A percentile compares a stretch with the other conserved stretches of the same genome.
These are phyloP conservation scores for Leptopilina clavipes DNA, from an alignment of 1,140 invertebrate species.

Conservation along the genomic window DNA sequence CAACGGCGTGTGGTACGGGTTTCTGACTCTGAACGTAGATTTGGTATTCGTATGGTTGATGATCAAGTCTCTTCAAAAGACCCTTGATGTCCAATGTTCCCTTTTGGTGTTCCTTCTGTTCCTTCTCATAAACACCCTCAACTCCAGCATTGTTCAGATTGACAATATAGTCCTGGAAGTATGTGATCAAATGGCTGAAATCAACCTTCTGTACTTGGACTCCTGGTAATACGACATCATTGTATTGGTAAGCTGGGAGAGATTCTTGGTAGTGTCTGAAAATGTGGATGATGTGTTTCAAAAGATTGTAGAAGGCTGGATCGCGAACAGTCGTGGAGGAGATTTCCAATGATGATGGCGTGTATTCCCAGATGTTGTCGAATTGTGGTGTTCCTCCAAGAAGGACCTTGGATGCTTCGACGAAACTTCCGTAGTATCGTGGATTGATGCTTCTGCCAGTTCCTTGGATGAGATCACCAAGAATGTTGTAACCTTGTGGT, in stretches of 20 bases:
- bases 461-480: constrained; percentile 74
- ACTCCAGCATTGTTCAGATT: constrained; percentile 75
- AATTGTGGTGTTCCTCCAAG: constrained; percentile 71
- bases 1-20: constrained; percentile 64
- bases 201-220: constrained; percentile 80
- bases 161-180: constrained; percentile 77
- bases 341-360: constrained; percentile 73
- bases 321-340: constrained; percentile 72
- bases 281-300: constrained; percentile 71
- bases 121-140: constrained; percentile 44
- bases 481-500: constrained; percentile 72
- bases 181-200: constrained; percentile 78
- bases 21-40: constrained; percentile 75
- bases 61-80: constrained; percentile 76
- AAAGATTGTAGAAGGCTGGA: constrained; percentile 75
- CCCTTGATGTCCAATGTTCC: constrained; percentile 62
- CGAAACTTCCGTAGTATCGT: constrained; percentile 76
- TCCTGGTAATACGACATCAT: constrained; percentile 79
- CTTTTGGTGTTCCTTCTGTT: constrained; percentile 51
- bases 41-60: constrained; percentile 79
- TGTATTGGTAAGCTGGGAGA: constrained; percentile 78
- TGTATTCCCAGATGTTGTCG: constrained; percentile 66
- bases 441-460: constrained; percentile 72
- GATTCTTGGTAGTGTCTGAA: constrained; percentile 76
- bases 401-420: constrained; percentile 77